phyloP scores from a whole-genome alignment of 2,113 vertebrate genomes.

The Triplophysa siluroides region DNA sequence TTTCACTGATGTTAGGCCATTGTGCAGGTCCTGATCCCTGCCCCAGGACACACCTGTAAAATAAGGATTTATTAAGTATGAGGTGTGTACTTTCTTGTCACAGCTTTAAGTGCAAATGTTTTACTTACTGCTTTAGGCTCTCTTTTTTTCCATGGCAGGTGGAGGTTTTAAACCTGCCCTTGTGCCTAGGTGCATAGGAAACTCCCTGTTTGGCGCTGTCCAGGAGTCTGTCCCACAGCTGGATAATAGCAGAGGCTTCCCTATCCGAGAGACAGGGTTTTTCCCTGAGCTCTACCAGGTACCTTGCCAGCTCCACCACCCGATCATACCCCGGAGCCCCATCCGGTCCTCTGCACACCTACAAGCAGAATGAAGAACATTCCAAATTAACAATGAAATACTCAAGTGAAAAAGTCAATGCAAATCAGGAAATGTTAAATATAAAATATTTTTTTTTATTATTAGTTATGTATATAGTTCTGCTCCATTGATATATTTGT shows the following conservation, averaged over 20 bases:
- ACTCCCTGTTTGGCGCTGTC: not conserved
- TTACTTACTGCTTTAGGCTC: not conserved
- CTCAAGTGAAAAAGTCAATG: too few species aligned
- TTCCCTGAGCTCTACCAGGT: not conserved
- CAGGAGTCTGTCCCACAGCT: not conserved
- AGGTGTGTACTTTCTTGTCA: too few species aligned
- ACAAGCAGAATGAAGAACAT: not conserved
- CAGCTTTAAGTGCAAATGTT: too few species aligned
- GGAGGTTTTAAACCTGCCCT: constrained; percentile 4
- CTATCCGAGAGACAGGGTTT: not conserved
- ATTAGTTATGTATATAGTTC: too few species aligned
- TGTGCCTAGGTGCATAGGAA: not conserved
- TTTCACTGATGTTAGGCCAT: too few species aligned
- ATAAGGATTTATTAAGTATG: too few species aligned
- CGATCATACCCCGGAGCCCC: not conserved
- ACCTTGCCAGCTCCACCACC: constrained; percentile 19
- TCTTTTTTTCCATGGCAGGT: too few species aligned
- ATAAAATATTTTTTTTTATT: too few species aligned
- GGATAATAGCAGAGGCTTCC: constrained; percentile 7
- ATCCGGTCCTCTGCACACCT: constrained; percentile 15
- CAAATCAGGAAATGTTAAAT: too few species aligned
- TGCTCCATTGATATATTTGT: too few species aligned
- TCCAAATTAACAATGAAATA: not conserved
- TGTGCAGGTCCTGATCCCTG: too few species aligned
- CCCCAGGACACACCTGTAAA: too few species aligned